Percentiles rank a stretch among this genome's conserved stretches.
phyloP scores from a whole-genome alignment of 2,113 vertebrate genomes.

The Odobenus rosmarus region DNA sequence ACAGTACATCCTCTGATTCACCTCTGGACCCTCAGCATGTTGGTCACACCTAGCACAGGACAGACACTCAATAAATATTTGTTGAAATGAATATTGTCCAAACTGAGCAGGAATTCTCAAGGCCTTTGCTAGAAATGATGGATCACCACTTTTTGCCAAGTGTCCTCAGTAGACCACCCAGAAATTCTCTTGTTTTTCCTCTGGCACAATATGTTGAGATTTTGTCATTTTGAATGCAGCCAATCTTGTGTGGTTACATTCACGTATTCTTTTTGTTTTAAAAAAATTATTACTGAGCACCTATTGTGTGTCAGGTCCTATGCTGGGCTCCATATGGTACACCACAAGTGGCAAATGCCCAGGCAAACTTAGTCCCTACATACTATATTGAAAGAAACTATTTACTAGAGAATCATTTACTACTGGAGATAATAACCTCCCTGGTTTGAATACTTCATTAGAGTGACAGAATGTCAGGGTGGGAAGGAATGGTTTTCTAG shows the following conservation, averaged over 20 bases:
- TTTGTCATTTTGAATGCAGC: not conserved
- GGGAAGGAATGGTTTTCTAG: not conserved
- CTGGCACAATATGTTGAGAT: not conserved
- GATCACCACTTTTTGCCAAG: not conserved
- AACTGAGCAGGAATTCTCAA: not conserved
- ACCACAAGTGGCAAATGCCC: not conserved
- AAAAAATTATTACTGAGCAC: not conserved
- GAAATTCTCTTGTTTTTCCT: constrained; percentile 20
- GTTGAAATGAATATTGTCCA: constrained; percentile 22
- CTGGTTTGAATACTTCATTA: not conserved
- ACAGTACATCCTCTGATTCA: not conserved
- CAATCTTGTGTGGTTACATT: not conserved
- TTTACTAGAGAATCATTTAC: not conserved
- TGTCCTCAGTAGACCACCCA: not conserved
- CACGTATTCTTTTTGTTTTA: not conserved
- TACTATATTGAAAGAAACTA: not conserved
- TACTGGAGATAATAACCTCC: not conserved
- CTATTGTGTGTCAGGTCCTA: not conserved
- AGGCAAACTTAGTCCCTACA: not conserved
- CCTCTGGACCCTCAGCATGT: not conserved
- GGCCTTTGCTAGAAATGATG: not conserved
- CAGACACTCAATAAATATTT: constrained; percentile 38
- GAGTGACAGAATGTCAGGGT: not conserved
- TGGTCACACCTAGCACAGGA: not conserved
- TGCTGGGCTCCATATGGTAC: not conserved